Evolutionary conservation across 2,797 vertebrate genomes (phyloP).

Genomic region (Betta splendens): DNA sequence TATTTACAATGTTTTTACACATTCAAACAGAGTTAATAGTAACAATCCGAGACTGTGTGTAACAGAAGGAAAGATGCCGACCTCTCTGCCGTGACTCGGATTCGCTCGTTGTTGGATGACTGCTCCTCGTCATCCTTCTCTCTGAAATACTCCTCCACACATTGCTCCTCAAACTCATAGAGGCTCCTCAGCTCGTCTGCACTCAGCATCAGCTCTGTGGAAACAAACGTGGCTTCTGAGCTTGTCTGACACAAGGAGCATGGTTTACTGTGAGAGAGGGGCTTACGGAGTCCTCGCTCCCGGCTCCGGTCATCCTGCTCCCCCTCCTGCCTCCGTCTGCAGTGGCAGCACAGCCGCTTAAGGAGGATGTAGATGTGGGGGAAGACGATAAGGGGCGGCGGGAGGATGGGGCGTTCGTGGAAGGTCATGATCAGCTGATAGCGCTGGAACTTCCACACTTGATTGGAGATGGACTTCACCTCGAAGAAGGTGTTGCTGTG

Average conservation of each 20-base stretch:
- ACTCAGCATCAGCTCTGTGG: slow-evolving; percentile 91
- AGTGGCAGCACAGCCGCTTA: slow-evolving; percentile 85
- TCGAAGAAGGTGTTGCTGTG: slow-evolving; percentile 98
- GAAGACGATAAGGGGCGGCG: slow-evolving; percentile 96
- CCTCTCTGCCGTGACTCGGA: slow-evolving; percentile 96
- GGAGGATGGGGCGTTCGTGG: slow-evolving; percentile 96
- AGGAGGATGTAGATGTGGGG: slow-evolving; percentile 94
- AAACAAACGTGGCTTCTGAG: slow-evolving; percentile 14
- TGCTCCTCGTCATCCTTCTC: slow-evolving; percentile 94
- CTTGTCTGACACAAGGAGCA: not conserved
- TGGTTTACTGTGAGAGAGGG: slow-evolving; percentile 60
- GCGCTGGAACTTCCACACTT: slow-evolving; percentile 99
- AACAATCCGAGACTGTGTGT: too few relatives aligned
- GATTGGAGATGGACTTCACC: slow-evolving; percentile 98
- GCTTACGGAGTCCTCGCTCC: slow-evolving; percentile 61
- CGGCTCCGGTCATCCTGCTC: slow-evolving; percentile 86
- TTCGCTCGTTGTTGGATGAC: slow-evolving; percentile 94
- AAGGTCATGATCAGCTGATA: slow-evolving; percentile 99
- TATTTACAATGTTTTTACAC: too few relatives aligned
- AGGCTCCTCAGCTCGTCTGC: slow-evolving; percentile 93
- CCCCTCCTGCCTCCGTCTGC: slow-evolving; percentile 84
- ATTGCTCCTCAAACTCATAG: slow-evolving; percentile 97
- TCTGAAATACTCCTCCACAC: slow-evolving; percentile 95
- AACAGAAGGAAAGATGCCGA: slow-evolving; percentile 49
- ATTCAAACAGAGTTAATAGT: too few relatives aligned